These are phyloP conservation scores for Mustela lutreola DNA, from an alignment of 2,113 vertebrate genomes.

Conservation along the genomic window DNA sequence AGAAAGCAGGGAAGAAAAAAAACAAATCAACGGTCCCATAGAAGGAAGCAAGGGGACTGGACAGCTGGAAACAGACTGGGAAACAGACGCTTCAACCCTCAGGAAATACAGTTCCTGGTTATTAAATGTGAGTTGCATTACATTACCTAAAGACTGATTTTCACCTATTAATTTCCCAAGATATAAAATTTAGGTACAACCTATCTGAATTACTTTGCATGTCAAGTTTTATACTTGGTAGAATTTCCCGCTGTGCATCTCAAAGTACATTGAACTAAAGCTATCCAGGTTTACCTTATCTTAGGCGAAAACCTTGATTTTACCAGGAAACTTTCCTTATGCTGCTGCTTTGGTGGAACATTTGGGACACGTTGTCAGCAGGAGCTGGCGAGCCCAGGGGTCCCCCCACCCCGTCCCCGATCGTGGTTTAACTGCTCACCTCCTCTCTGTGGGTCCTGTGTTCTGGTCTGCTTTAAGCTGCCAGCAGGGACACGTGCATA, in stretches of 20 bases:
- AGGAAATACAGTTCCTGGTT: neutral
- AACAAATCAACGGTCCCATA: fast-evolving
- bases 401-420: neutral
- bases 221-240: neutral
- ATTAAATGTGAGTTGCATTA: no score
- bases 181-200: neutral
- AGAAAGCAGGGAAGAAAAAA: neutral
- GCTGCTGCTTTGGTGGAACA: neutral
- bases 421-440: neutral
- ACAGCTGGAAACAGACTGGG: neutral
- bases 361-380: neutral
- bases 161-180: neutral
- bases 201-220: neutral
- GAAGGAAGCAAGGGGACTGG: neutral
- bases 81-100: neutral
- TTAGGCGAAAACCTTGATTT: neutral
- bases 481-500: neutral
- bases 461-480: neutral
- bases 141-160: neutral
- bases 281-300: neutral
- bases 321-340: neutral
- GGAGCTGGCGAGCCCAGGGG: neutral
- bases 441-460: neutral
- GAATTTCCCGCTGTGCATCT: neutral
- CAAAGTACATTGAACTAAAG: neutral